Evolutionary conservation across 2,113 vertebrate genomes (phyloP).

Genomic region (Sceloporus undulatus): DNA sequence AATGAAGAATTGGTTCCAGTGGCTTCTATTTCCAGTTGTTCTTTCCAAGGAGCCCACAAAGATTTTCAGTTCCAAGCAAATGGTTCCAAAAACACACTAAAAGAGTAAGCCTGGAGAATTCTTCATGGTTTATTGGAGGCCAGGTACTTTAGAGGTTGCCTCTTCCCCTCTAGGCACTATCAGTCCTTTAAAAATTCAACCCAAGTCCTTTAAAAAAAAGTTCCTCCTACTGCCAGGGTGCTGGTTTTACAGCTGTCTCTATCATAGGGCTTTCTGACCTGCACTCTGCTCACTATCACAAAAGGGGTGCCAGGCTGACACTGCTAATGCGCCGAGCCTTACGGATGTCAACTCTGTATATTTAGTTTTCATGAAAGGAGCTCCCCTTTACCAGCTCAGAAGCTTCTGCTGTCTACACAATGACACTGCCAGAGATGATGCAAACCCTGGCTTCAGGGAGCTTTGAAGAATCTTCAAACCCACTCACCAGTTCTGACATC

Average conservation of each 20-base stretch:
- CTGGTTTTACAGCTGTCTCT: background rate
- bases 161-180: background rate
- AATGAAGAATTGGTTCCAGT: background rate
- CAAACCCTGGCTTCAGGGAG: background rate
- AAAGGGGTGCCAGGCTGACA: background rate
- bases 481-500: conserved; percentile 81
- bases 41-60: background rate
- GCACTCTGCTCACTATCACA: background rate
- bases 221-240: too few relatives aligned
- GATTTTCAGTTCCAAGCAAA: background rate
- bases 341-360: too few relatives aligned
- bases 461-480: background rate
- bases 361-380: background rate
- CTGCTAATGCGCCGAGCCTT: background rate
- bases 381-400: background rate
- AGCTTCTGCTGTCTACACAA: background rate
- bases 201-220: background rate
- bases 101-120: background rate
- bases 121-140: background rate
- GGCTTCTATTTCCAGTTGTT: background rate
- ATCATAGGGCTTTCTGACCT: background rate
- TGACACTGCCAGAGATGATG: background rate
- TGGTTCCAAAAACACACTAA: too few relatives aligned
- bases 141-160: background rate
- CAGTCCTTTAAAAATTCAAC: background rate